Conservation (phyloP, 2,113 vertebrate species). For the Poeciliopsis prolifica region DNA sequence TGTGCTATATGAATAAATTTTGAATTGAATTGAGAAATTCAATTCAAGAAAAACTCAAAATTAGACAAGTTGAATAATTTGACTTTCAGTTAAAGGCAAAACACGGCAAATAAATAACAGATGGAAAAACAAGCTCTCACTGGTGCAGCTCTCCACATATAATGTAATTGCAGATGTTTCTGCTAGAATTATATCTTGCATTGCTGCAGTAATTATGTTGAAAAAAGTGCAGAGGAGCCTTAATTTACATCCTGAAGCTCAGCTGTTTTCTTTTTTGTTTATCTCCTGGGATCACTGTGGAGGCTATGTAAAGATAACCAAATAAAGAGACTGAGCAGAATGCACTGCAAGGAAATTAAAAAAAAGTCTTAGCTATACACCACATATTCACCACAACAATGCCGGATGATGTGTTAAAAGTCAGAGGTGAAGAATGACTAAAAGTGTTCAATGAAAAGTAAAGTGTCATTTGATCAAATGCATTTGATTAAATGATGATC, state of each 20-base stretch:
- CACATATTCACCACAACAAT: no score
- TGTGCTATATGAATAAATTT: no score
- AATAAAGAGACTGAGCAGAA: slow-evolving; percentile 3
- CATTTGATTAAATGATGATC: not conserved
- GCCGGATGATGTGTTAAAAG: no score
- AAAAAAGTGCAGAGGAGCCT: not conserved
- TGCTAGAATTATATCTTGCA: not conserved
- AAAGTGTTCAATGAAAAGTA: not conserved
- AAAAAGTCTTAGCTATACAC: slow-evolving; percentile 15
- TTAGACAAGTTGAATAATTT: no score
- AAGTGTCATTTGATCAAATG: not conserved
- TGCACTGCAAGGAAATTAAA: slow-evolving; percentile 23
- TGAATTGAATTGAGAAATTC: no score
- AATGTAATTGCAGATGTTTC: not conserved
- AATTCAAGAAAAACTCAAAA: no score
- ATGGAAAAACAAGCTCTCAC: no score
- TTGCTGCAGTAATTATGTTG: not conserved
- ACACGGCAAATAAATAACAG: no score
- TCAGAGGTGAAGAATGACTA: no score
- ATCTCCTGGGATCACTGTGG: slow-evolving; percentile 7
- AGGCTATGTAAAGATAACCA: slow-evolving; percentile 16
- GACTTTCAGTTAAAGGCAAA: no score
- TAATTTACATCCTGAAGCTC: not conserved
- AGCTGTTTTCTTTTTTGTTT: not conserved
- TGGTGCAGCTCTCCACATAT: no score